A percentile compares a stretch with the other conserved stretches of the same genome.
These are phyloP conservation scores for Heliconius nattereri DNA, from an alignment of 1,140 invertebrate genomes.

Conservation along the genomic window DNA sequence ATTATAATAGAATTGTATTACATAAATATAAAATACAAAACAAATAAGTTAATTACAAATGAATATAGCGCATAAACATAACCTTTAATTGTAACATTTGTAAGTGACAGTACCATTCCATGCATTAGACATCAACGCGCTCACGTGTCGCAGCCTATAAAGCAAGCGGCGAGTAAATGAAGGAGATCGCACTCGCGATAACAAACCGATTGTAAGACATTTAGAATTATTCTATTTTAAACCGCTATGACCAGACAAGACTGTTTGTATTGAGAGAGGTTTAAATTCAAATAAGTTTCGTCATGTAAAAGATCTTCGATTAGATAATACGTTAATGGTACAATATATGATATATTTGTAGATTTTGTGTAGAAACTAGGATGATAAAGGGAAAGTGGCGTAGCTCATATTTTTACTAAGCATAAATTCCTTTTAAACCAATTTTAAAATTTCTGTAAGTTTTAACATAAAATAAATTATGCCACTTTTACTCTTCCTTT, in stretches of 20 bases:
- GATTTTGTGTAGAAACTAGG: background rate
- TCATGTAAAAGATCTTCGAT: background rate
- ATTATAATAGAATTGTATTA: too few relatives aligned
- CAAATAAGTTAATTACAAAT: background rate
- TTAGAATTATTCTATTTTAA: slow-evolving; percentile 29
- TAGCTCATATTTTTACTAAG: too few relatives aligned
- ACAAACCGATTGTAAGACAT: slow-evolving; percentile 22
- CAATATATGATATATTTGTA: background rate
- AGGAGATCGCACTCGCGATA: slow-evolving; percentile 20
- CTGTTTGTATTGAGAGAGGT: slow-evolving; percentile 2
- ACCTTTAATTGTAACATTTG: slow-evolving; percentile 10
- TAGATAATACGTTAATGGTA: background rate
- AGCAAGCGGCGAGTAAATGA: slow-evolving; percentile 16
- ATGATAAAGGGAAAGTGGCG: too few relatives aligned
- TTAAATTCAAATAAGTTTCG: background rate
- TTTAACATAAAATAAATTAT: too few relatives aligned
- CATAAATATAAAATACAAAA: background rate
- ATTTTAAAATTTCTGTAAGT: too few relatives aligned
- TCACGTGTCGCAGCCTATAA: slow-evolving; percentile 18
- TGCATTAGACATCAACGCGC: slow-evolving; percentile 28
- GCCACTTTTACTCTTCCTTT: too few relatives aligned
- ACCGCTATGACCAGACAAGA: background rate
- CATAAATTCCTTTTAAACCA: too few relatives aligned
- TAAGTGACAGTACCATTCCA: slow-evolving; percentile 16
- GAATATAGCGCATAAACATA: background rate